A percentile compares a stretch with the other conserved stretches of the same genome.
phyloP scores from a whole-genome alignment of 2,797 vertebrate species.

The Mallotus villosus region DNA sequence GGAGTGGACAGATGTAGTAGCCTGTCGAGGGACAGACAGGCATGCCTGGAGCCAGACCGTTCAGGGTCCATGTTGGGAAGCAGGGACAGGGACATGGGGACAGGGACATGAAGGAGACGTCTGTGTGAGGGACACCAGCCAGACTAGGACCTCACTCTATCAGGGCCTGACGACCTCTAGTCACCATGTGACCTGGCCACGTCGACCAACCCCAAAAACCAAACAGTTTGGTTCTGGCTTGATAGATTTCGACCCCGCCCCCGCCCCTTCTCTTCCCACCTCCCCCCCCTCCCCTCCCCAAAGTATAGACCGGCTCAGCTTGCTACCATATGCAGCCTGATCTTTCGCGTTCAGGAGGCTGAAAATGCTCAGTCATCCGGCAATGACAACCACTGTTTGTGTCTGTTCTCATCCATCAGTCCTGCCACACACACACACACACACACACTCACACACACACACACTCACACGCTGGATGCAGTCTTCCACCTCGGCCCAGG shows the following conservation, averaged over 20 bases:
- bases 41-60: neutral
- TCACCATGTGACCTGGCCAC: constrained; percentile 53
- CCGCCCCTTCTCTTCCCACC: constrained; percentile 22
- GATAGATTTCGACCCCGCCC: constrained; percentile 61
- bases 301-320: neutral
- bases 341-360: constrained; percentile 48
- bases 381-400: constrained; percentile 56
- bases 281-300: constrained; percentile 26
- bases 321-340: constrained; percentile 55
- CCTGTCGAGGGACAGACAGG: neutral
- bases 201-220: constrained; percentile 45
- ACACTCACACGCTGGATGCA: constrained; percentile 13
- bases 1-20: neutral
- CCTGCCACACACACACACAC: constrained; percentile 27
- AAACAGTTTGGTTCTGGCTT: constrained; percentile 61
- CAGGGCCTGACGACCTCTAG: constrained; percentile 21
- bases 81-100: no score
- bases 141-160: constrained; percentile 2
- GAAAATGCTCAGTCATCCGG: constrained; percentile 66
- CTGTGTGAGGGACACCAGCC: neutral
- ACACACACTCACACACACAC: constrained; percentile 7
- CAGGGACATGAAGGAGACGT: no score
- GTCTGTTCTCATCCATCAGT: constrained; percentile 46
- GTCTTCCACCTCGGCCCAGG: no score
- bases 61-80: no score